Evolutionary conservation across 2,888 invertebrate genomes (phyloP).

Genomic region (Anodontia alba): DNA sequence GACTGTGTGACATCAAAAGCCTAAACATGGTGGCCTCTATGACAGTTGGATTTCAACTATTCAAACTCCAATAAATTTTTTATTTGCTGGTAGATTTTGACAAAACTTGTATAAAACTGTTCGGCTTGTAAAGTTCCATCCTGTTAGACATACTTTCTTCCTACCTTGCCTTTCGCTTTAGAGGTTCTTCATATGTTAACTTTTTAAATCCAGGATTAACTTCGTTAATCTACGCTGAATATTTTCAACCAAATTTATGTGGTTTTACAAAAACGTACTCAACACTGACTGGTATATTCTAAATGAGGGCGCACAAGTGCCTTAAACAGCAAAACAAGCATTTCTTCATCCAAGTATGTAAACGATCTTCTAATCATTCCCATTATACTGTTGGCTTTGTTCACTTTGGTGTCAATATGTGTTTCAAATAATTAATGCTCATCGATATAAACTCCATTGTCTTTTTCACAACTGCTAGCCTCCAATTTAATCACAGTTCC

Average conservation of each 20-base stretch:
- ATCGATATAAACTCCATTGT: no score
- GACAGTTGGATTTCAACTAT: no score
- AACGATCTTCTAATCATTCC: slow-evolving; percentile 23
- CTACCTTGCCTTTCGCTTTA: no score
- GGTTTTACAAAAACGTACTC: slow-evolving; percentile 6
- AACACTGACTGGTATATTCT: slow-evolving; percentile 13
- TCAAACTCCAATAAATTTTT: no score
- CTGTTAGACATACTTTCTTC: no score
- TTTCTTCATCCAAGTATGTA: slow-evolving; percentile 23
- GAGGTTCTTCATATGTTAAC: slow-evolving; percentile 25
- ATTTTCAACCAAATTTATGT: slow-evolving; percentile 22
- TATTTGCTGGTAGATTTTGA: no score
- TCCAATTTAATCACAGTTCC: slow-evolving; percentile 1
- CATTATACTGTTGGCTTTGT: slow-evolving; percentile 31
- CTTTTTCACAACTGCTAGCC: slow-evolving; percentile 8
- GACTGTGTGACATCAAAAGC: no score
- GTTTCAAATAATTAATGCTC: slow-evolving; percentile 6
- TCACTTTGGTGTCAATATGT: not conserved
- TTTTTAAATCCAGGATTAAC: slow-evolving; percentile 18
- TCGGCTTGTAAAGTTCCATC: no score
- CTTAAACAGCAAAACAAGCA: slow-evolving; percentile 11
- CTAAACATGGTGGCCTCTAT: no score
- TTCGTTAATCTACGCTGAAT: slow-evolving; percentile 38
- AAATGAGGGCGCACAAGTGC: slow-evolving; percentile 23
- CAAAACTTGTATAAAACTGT: no score